Conservation (phyloP, 2,888 invertebrate genomes). For the Copidosoma aretas region DNA sequence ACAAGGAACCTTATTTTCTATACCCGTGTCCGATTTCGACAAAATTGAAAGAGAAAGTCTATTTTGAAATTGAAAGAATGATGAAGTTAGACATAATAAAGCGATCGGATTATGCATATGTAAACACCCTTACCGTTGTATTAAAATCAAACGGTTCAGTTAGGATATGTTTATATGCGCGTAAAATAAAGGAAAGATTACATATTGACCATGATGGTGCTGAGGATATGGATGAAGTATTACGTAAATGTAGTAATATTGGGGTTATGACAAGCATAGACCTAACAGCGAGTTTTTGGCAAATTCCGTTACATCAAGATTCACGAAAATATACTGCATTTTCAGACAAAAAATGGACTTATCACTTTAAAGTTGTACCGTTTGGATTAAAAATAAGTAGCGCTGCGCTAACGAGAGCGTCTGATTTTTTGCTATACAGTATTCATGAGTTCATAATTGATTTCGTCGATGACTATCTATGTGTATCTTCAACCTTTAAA, state of each 20-base stretch:
- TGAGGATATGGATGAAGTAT: not conserved
- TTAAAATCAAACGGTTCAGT: not conserved
- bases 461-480: slow-evolving; percentile 1
- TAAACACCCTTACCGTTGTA: too few species aligned
- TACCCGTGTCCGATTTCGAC: too few species aligned
- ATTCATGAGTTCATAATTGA: not conserved
- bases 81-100: too few species aligned
- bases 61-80: too few species aligned
- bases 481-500: not conserved
- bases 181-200: not conserved
- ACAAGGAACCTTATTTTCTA: too few species aligned
- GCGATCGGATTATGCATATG: too few species aligned
- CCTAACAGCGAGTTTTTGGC: not conserved
- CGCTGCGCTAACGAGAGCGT: not conserved
- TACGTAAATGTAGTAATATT: not conserved
- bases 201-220: not conserved
- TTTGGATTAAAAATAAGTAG: not conserved
- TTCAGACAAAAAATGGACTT: not conserved
- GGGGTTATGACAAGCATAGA: not conserved
- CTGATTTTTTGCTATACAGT: not conserved
- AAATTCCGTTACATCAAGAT: not conserved
- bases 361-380: not conserved
- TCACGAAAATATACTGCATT: not conserved
- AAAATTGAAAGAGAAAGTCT: too few species aligned
- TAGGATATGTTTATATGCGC: too few species aligned